phyloP scores from a whole-genome alignment of 2,113 vertebrate species.

The Nematolebias whitei region DNA sequence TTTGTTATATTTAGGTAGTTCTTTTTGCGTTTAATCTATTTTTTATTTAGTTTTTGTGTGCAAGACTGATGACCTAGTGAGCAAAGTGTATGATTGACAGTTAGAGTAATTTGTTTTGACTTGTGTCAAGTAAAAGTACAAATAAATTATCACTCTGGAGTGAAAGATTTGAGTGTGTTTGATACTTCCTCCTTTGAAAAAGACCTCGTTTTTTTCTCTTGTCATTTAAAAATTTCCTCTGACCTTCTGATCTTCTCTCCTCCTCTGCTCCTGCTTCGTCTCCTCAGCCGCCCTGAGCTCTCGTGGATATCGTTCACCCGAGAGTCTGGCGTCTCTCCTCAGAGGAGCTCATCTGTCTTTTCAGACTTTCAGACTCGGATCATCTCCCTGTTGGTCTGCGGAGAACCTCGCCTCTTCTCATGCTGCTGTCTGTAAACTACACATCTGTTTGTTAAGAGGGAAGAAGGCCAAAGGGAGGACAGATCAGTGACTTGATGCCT shows the following conservation, averaged over 20 bases:
- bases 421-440: slow-evolving; percentile 22
- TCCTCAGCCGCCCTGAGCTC: slow-evolving; percentile 58
- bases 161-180: no score
- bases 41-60: no score
- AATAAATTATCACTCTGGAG: no score
- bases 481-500: slow-evolving; percentile 56
- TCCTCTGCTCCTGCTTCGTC: slow-evolving; percentile 37
- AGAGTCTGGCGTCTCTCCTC: slow-evolving; percentile 29
- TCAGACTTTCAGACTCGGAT: slow-evolving; percentile 50
- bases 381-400: no score
- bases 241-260: slow-evolving; percentile 41
- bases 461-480: slow-evolving; percentile 35
- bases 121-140: no score
- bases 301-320: slow-evolving; percentile 50
- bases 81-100: no score
- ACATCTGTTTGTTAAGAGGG: slow-evolving; percentile 29
- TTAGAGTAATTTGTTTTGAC: no score
- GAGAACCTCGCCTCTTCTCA: slow-evolving; percentile 23
- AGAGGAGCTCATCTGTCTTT: slow-evolving; percentile 60
- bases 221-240: background rate
- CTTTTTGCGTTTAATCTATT: no score
- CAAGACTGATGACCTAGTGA: no score
- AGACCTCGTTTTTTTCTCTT: background rate
- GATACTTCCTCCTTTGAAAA: no score
- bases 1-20: background rate